Evolutionary conservation across 2,888 invertebrate genomes (phyloP).

Genomic region (Megalurothrips usitatus): DNA sequence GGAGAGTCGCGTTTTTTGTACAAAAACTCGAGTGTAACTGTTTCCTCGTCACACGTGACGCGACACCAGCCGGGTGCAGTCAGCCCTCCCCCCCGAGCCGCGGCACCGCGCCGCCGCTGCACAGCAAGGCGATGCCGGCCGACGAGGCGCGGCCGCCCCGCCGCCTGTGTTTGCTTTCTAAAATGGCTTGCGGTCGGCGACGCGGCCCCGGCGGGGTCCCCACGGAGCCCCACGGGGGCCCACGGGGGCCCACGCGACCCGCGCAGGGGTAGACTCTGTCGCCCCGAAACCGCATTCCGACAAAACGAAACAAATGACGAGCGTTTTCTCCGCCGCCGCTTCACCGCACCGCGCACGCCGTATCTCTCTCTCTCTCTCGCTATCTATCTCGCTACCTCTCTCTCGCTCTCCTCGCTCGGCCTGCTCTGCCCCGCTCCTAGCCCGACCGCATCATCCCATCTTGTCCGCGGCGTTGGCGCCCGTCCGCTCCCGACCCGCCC

Average conservation of each 20-base stretch:
- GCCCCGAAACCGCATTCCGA: neutral
- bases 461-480: neutral
- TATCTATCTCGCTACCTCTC: neutral
- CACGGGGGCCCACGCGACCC: neutral
- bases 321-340: neutral
- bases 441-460: neutral
- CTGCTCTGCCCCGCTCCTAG: neutral
- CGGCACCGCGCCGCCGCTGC: too few relatives aligned
- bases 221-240: neutral
- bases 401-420: neutral
- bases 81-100: too few relatives aligned
- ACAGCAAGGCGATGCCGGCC: too few relatives aligned
- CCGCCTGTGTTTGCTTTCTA: too few relatives aligned
- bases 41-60: too few relatives aligned
- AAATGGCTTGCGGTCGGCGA: too few relatives aligned
- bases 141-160: too few relatives aligned
- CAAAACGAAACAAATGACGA: neutral
- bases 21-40: too few relatives aligned
- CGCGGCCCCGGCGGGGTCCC: too few relatives aligned
- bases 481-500: too few relatives aligned
- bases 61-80: too few relatives aligned
- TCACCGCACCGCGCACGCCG: neutral
- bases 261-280: neutral
- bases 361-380: slow-evolving; percentile 5
- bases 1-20: too few relatives aligned